Percentiles rank a stretch among this genome's conserved stretches.
Conservation (phyloP, 1,140 invertebrate genomes). For the Capitella teleta region DNA sequence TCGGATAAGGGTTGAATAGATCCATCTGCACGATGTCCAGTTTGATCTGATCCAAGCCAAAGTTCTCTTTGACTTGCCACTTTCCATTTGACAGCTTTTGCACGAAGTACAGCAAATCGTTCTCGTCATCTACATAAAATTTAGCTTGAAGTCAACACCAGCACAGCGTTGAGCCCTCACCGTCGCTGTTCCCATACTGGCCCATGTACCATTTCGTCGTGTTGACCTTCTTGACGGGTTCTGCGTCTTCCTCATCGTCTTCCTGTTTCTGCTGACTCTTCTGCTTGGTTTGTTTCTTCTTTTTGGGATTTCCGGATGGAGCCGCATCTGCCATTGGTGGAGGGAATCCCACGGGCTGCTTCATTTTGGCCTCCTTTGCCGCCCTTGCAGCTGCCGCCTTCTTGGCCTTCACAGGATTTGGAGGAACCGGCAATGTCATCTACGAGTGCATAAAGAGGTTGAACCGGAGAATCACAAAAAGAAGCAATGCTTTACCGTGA, state of each 20-base stretch:
- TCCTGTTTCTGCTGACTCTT: slow-evolving; percentile 8
- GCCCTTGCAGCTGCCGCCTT: slow-evolving; percentile 30
- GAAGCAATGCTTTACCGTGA: slow-evolving; percentile 20
- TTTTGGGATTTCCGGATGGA: slow-evolving; percentile 14
- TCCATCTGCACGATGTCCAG: slow-evolving; percentile 28
- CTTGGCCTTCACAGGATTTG: slow-evolving; percentile 25
- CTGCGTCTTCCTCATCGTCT: slow-evolving; percentile 11
- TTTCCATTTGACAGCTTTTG: slow-evolving; percentile 14
- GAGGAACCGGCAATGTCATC: slow-evolving; percentile 21
- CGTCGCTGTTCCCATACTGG: slow-evolving; percentile 9
- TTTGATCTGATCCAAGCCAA: slow-evolving; percentile 23
- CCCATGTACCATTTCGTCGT: slow-evolving; percentile 13
- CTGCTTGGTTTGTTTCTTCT: slow-evolving; percentile 12
- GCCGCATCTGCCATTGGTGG: slow-evolving; percentile 8
- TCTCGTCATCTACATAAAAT: slow-evolving; percentile 28
- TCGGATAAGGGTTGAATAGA: slow-evolving; percentile 5
- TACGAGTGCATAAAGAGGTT: slow-evolving; percentile 6
- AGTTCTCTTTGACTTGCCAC: slow-evolving; percentile 20
- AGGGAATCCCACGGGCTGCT: slow-evolving; percentile 15
- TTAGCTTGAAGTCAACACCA: not conserved
- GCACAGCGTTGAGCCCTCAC: no score
- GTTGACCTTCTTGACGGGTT: not conserved
- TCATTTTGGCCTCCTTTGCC: slow-evolving; percentile 34
- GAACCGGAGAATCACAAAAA: no score
- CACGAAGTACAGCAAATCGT: slow-evolving; percentile 24